Evolutionary conservation across 2,888 invertebrate genomes (phyloP).

Genomic region (Scaptomyza caliginosa): DNA sequence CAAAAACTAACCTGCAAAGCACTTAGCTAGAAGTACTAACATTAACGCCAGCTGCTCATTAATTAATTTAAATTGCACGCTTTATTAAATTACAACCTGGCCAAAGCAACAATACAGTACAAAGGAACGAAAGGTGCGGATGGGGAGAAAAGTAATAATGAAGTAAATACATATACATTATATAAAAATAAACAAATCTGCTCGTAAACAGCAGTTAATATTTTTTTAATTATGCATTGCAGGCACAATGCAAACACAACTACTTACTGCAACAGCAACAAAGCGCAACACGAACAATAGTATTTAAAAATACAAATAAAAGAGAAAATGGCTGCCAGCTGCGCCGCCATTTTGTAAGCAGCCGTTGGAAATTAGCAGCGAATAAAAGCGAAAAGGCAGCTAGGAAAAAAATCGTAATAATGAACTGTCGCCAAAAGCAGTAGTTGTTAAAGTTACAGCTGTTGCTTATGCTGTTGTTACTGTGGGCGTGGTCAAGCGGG

Average conservation of each 20-base stretch:
- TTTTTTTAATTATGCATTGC: conserved; percentile 74
- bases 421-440: conserved; percentile 57
- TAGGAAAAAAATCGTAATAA: conserved; percentile 23
- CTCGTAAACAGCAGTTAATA: conserved; percentile 58
- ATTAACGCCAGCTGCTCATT: conserved; percentile 29
- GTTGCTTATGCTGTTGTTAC: not conserved
- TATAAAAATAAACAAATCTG: conserved; percentile 56
- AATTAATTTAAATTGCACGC: conserved; percentile 55
- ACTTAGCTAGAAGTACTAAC: not conserved
- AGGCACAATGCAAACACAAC: conserved; percentile 31
- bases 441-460: conserved; percentile 22
- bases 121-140: not conserved
- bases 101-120: conserved; percentile 8
- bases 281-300: not conserved
- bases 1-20: no score
- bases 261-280: conserved; percentile 15
- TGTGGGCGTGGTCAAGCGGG: conserved; percentile 61
- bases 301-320: conserved; percentile 5
- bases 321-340: conserved; percentile 71
- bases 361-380: conserved; percentile 59
- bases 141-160: not conserved
- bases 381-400: conserved; percentile 29
- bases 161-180: conserved; percentile 45
- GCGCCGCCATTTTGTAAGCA: conserved; percentile 73
- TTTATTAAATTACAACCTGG: conserved; percentile 48